phyloP scores from a whole-genome alignment of 2,113 vertebrate species.

The Podarcis raffonei region DNA sequence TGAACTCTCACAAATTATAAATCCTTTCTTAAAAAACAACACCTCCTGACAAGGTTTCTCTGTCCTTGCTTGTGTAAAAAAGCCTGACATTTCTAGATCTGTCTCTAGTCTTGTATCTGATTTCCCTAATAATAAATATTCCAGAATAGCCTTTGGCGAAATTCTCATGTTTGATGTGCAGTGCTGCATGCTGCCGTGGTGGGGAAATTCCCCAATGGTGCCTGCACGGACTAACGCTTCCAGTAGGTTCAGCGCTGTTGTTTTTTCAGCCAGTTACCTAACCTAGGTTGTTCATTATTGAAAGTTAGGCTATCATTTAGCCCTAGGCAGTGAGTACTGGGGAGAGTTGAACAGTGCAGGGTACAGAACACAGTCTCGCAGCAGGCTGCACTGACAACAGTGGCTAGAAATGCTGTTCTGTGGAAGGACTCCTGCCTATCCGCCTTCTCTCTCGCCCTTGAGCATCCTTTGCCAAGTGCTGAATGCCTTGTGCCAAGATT shows the following conservation, averaged over 20 bases:
- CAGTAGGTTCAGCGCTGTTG: not conserved
- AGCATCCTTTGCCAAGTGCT: not conserved
- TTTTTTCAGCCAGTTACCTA: constrained; percentile 24
- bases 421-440: not conserved
- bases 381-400: not conserved
- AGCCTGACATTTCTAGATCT: constrained; percentile 16
- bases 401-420: not conserved
- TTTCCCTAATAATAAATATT: constrained; percentile 63
- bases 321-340: constrained; percentile 35
- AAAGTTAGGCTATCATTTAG: constrained; percentile 28
- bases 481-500: not conserved
- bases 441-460: not conserved
- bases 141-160: constrained; percentile 35
- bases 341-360: not conserved
- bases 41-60: not conserved
- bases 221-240: not conserved
- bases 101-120: constrained; percentile 41
- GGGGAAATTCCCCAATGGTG: not conserved
- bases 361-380: not conserved
- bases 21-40: not conserved
- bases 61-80: constrained; percentile 9
- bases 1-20: not conserved
- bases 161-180: constrained; percentile 17
- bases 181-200: rapidly evolving
- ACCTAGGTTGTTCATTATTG: constrained; percentile 22